Percentiles rank a stretch among this genome's conserved stretches.
Conservation (phyloP, 1,140 invertebrate species). For the Spodoptera litura region DNA sequence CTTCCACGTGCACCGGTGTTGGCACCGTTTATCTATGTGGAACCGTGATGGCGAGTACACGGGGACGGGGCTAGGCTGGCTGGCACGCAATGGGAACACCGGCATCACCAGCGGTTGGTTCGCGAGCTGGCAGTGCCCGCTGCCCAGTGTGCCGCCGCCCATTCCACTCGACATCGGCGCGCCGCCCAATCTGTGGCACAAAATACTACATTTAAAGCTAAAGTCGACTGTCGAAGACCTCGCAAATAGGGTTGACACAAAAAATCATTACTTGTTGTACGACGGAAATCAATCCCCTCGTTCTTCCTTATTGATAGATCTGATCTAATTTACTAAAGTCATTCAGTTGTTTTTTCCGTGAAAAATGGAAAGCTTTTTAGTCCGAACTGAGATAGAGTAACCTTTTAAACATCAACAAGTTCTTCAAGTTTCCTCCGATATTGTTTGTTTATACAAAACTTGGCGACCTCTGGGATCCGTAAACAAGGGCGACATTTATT, state of each 20-base stretch:
- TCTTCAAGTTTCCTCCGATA: background rate
- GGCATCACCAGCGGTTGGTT: conserved; percentile 92
- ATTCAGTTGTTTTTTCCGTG: background rate
- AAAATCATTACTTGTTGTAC: no score
- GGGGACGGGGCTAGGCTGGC: conserved; percentile 89
- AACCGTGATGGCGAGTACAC: conserved; percentile 96
- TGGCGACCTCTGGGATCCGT: conserved; percentile 15
- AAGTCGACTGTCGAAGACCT: conserved; percentile 26
- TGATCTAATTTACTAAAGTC: background rate
- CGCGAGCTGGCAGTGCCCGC: conserved; percentile 86
- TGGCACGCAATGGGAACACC: conserved; percentile 91
- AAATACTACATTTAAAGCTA: conserved; percentile 42
- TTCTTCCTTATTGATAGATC: no score
- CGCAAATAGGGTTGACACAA: background rate
- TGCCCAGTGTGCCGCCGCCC: conserved; percentile 77
- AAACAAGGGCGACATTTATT: conserved; percentile 26
- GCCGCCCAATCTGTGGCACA: conserved; percentile 77
- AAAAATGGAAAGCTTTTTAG: background rate
- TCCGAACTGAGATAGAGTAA: background rate
- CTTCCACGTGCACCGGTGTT: conserved; percentile 97
- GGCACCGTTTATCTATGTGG: conserved; percentile 96
- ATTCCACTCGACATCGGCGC: conserved; percentile 81
- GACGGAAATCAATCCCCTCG: no score
- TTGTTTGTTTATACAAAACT: conserved; percentile 38
- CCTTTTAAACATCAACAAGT: conserved; percentile 5